Base-by-base conservation (phyloP, 2,797 vertebrate genomes). In the Semotilus atromaculatus region DNA sequence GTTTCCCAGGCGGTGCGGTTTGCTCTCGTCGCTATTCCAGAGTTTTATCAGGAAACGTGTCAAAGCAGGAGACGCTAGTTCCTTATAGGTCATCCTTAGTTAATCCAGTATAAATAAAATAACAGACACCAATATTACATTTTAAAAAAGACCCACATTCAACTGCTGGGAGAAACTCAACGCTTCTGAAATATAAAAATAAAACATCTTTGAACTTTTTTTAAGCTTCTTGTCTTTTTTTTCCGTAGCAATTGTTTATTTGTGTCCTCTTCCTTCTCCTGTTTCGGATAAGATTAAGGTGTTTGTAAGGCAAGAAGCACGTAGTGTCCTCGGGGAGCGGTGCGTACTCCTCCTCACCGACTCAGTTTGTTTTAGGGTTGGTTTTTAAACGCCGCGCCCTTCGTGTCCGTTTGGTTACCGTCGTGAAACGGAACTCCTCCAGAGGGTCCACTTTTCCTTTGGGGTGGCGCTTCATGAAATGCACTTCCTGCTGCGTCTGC, bases 401-500 rank as follows among this genome's bases (percentile, higher is more conserved):
- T 90, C 95, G 95, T 89, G 95, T 96, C 93, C 95, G 92, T 93
- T 95, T 96, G 86, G 95, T 95, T 80, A 96, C 95, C 68, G 95
- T 91, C 86, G 94, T 96, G 94, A 95, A 96, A 71, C 93, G 94
- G 90, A 96, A 96, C 91, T 95, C 94, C 88, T 94, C 94, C 90
- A 94, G 90, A 0, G 93, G 95, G 85, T 95, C 93, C 86, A 89
- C 85, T 89, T 91, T 86, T 85, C 95, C 95, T 90, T 93, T 94
- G 0, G 95, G 95, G 88, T 91, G 91, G 4, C 96, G 94, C 89
- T 96, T 96, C 96, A 96, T 96, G 93, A 96, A 96, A 91, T 96
- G 96, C 84, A 96, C 95, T 91, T 96, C 95, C 91, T 96, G 95
- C 86, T 96, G 96, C 53, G 94, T 91, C 90, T 96, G 95, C 36